These are phyloP conservation scores for Labeo rohita DNA, from an alignment of 2,113 vertebrate species.

Conservation along the genomic window DNA sequence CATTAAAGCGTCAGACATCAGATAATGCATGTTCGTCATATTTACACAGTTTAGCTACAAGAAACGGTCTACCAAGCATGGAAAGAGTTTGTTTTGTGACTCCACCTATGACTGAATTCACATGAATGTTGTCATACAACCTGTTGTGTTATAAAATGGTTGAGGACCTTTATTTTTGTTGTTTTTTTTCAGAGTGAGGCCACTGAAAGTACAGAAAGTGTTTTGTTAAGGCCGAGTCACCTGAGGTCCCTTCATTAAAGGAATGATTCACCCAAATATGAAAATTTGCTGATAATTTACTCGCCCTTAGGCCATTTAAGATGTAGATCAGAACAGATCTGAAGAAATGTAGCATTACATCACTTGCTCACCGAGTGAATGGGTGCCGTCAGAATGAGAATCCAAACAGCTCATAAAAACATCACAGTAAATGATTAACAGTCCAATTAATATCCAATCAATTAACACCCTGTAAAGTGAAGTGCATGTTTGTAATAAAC, in stretches of 20 bases:
- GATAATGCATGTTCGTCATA: neutral
- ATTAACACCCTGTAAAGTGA: neutral
- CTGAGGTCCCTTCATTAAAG: neutral
- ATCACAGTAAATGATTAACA: too few relatives aligned
- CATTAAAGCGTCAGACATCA: neutral
- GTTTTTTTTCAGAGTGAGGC: neutral
- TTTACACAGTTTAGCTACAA: slow-evolving; percentile 1
- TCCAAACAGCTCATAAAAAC: neutral
- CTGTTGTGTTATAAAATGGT: neutral
- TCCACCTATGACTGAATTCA: slow-evolving; percentile 16
- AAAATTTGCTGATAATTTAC: neutral
- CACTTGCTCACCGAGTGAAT: neutral
- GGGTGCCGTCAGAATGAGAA: neutral
- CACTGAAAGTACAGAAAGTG: neutral
- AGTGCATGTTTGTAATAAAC: too few relatives aligned
- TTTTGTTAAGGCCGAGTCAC: neutral
- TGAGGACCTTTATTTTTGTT: neutral
- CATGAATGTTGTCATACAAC: slow-evolving; percentile 17
- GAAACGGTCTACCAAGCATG: neutral
- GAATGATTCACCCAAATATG: neutral
- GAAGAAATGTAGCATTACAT: too few relatives aligned
- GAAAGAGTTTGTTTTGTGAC: slow-evolving; percentile 24
- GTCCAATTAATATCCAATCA: too few relatives aligned
- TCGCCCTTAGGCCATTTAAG: too few relatives aligned
- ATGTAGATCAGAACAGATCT: too few relatives aligned